Percentiles rank a stretch among this genome's conserved stretches.
phyloP scores from a whole-genome alignment of 2,888 invertebrate genomes.

The Temnothorax rugatulus region DNA sequence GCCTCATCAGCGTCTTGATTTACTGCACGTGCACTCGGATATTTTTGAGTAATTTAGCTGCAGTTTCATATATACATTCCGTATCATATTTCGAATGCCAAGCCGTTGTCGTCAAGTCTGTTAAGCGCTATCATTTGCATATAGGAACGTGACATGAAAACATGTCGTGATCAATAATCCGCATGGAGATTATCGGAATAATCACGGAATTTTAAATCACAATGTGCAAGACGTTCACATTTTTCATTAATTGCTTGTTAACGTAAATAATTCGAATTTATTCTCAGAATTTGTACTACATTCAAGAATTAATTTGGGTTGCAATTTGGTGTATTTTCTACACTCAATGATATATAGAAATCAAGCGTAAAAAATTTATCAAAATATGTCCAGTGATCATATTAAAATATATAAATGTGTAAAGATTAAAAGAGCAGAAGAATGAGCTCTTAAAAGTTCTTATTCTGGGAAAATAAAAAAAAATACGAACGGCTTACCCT shows the following conservation, averaged over 20 bases:
- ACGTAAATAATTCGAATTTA: not conserved
- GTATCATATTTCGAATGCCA: conserved; percentile 36
- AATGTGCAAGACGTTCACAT: not conserved
- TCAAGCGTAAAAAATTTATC: not conserved
- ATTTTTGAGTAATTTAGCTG: conserved; percentile 21
- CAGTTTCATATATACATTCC: conserved; percentile 32
- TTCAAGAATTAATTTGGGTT: conserved; percentile 6
- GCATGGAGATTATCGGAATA: conserved; percentile 20
- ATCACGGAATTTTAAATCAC: not conserved
- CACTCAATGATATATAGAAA: not conserved
- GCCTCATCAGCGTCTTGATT: conserved; percentile 58
- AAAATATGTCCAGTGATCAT: not conserved
- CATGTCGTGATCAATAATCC: not conserved
- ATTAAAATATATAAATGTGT: not conserved
- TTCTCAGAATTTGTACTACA: not conserved
- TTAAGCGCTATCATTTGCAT: conserved; percentile 44
- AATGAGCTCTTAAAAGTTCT: not conserved
- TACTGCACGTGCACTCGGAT: conserved; percentile 55
- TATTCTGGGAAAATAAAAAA: conserved; percentile 59
- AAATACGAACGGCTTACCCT: conserved; percentile 64
- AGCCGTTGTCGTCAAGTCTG: conserved; percentile 13
- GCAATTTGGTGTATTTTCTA: not conserved
- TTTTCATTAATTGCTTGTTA: not conserved
- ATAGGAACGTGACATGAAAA: conserved; percentile 14
- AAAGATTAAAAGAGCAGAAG: not conserved